phyloP scores from a whole-genome alignment of 2,797 vertebrate species.

The Lutjanus campechanus region DNA sequence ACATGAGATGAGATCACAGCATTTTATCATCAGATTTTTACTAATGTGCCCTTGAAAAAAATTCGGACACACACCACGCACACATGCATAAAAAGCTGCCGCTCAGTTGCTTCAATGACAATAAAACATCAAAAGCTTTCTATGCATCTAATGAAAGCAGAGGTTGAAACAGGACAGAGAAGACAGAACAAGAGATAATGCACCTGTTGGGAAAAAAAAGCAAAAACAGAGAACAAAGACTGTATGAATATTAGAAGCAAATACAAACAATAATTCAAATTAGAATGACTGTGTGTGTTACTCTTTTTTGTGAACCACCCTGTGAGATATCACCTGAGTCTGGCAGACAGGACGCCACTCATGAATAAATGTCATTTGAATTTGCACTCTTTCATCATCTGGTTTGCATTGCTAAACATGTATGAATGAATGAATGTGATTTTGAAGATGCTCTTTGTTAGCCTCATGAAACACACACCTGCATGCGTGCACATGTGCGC shows the following conservation, averaged over 20 bases:
- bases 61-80: conserved; percentile 5
- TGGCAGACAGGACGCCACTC: conserved; percentile 53
- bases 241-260: conserved; percentile 59
- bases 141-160: conserved; percentile 31
- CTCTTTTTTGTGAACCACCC: conserved; percentile 17
- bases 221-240: conserved; percentile 55
- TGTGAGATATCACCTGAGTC: conserved; percentile 38
- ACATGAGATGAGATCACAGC: conserved; percentile 1
- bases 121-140: conserved; percentile 65
- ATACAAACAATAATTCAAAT: conserved; percentile 59
- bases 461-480: conserved; percentile 57
- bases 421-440: conserved; percentile 48
- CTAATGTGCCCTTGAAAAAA: conserved; percentile 25
- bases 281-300: conserved; percentile 43
- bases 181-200: conserved; percentile 40
- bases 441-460: conserved; percentile 63
- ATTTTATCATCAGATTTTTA: conserved; percentile 42
- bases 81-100: conserved; percentile 11
- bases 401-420: conserved; percentile 74
- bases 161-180: conserved; percentile 19
- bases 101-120: conserved; percentile 18
- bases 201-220: conserved; percentile 34
- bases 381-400: conserved; percentile 69
- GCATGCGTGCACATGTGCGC: conserved; percentile 7
- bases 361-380: conserved; percentile 78